Evolutionary conservation across 2,888 invertebrate genomes (phyloP).

Genomic region (Sesia bembeciformis): DNA sequence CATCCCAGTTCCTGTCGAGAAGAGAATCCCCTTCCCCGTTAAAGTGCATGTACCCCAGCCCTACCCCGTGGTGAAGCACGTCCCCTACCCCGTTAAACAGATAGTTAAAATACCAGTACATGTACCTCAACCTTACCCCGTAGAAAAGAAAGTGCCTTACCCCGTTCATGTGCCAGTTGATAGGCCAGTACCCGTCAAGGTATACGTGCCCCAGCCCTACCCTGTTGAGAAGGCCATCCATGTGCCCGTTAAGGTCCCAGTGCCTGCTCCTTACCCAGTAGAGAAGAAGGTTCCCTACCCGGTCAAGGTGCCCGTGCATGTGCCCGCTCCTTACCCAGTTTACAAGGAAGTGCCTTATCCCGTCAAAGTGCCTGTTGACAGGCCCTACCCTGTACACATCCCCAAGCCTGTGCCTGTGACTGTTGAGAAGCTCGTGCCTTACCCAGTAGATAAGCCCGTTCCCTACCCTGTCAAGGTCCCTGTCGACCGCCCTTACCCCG

Average conservation of each 20-base stretch:
- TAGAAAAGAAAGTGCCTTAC: slow-evolving; percentile 75
- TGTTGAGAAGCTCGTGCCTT: slow-evolving; percentile 73
- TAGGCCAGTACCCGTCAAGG: slow-evolving; percentile 67
- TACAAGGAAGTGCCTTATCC: slow-evolving; percentile 73
- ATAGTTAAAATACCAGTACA: slow-evolving; percentile 75
- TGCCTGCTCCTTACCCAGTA: slow-evolving; percentile 80
- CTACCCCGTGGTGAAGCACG: slow-evolving; percentile 78
- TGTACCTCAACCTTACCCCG: slow-evolving; percentile 81
- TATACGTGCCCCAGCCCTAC: slow-evolving; percentile 74
- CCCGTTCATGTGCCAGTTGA: slow-evolving; percentile 70
- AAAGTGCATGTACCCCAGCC: slow-evolving; percentile 80
- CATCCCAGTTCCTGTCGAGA: slow-evolving; percentile 79
- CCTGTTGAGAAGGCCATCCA: slow-evolving; percentile 78
- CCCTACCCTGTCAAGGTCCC: slow-evolving; percentile 78
- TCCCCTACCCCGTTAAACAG: slow-evolving; percentile 80
- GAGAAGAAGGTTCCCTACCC: slow-evolving; percentile 80
- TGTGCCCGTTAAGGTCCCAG: slow-evolving; percentile 79
- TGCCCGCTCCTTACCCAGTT: slow-evolving; percentile 75
- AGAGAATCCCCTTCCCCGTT: slow-evolving; percentile 75
- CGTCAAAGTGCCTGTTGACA: slow-evolving; percentile 78
- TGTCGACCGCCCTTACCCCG: slow-evolving; percentile 72
- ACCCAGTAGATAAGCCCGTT: slow-evolving; percentile 75
- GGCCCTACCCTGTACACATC: slow-evolving; percentile 77
- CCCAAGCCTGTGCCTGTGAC: slow-evolving; percentile 76
- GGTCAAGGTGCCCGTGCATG: slow-evolving; percentile 75